Evolutionary conservation across 2,797 vertebrate genomes (phyloP), one percentile per base, ranked within the genome.

Genomic region (Amazona ochrocephala): DNA sequence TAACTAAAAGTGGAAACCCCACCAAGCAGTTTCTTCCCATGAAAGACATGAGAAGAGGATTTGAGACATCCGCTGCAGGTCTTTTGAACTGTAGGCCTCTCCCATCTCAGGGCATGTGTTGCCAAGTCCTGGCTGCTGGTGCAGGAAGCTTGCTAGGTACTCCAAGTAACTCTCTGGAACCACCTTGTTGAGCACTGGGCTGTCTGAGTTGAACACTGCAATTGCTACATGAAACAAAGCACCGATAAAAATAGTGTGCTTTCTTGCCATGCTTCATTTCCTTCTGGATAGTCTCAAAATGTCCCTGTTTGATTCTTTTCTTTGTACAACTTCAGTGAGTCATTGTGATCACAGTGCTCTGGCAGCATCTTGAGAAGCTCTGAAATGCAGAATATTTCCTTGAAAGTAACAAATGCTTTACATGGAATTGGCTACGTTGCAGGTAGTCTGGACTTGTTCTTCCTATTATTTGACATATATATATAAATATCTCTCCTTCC

Each of bases 231-330:
- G 87, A 95, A 93, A 95, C 93, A 96, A 94, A 95, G 94, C 77
- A 27, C 88, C 7, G 80, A 89, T 90, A 95, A 93, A 94, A 93
- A 94, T 84, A 94, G 94, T 82, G 87, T 84, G 80, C 84, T 89
- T 95, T 82, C 88, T 76, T 93, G 95, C 86, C 81, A 76, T 70
- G 88, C 95, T 95, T 94, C 90, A 87, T 93, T 96, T 96, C 94
- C 94, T 96, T 84, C 93, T 93, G 94, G 93, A 91, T 79, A 76
- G 94, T 87, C 92, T 94, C 77, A 90, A 84, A 96, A 89, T 71
- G 93, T 93, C 84, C 93, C 90, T 32, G 82, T 81, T 96, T 93
- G 93, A 91, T 91, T 94, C 94, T 93, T 84, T 56, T 42, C 94
- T 96, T 94, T 93, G 74, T 88, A 51, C 24, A 6, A 67, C 92